Conservation (phyloP, 1,140 invertebrate genomes). For the Hyles euphorbiae region DNA sequence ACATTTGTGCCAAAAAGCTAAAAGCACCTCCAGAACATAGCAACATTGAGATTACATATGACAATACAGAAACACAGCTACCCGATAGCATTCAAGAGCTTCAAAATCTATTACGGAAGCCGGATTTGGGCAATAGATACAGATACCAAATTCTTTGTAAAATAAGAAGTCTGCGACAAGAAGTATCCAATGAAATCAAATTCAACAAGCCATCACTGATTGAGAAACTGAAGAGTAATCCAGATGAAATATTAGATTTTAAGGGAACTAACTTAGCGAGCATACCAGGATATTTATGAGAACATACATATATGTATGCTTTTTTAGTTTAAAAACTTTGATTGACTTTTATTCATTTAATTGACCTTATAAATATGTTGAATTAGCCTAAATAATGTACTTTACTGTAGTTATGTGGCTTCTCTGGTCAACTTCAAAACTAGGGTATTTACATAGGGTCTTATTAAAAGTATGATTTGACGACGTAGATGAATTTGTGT, state of each 20-base stretch:
- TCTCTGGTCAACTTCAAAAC: too few species aligned
- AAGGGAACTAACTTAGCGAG: constrained; percentile 50
- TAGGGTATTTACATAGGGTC: too few species aligned
- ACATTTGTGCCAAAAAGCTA: constrained; percentile 44
- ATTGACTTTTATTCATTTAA: too few species aligned
- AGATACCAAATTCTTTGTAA: constrained; percentile 48
- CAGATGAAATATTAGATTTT: constrained; percentile 50
- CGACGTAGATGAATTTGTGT: too few species aligned
- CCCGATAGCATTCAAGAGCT: constrained; percentile 42
- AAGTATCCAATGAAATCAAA: constrained; percentile 41
- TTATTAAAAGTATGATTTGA: too few species aligned
- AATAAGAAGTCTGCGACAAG: constrained; percentile 40
- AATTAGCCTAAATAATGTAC: too few species aligned
- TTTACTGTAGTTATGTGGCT: too few species aligned
- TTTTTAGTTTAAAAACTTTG: too few species aligned
- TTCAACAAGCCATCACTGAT: constrained; percentile 46
- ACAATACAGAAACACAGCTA: constrained; percentile 25
- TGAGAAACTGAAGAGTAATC: constrained; percentile 43
- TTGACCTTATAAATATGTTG: too few species aligned
- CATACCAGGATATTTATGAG: constrained; percentile 44
- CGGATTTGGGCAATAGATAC: constrained; percentile 24
- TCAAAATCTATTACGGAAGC: constrained; percentile 35
- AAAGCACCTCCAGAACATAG: constrained; percentile 15
- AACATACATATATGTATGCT: too few species aligned
- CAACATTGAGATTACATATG: constrained; percentile 37